Percentiles rank a stretch among this genome's conserved stretches.
Evolutionary conservation across 2,888 invertebrate genomes (phyloP).

Genomic region (Drosophila colorata): DNA sequence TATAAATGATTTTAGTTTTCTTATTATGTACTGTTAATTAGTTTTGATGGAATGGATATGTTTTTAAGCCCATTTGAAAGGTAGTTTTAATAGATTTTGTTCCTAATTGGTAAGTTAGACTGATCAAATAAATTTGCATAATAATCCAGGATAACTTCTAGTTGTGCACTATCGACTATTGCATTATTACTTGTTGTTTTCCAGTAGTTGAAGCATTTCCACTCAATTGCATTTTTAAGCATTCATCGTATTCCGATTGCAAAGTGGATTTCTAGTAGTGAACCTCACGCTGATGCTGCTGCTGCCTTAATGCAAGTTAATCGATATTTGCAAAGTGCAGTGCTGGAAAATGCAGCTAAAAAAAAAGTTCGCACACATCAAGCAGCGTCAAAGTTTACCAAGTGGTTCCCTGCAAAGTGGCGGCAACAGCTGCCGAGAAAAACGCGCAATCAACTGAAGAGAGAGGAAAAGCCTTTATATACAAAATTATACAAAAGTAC

Average conservation of each 20-base stretch:
- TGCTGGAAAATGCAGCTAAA: conserved; percentile 17
- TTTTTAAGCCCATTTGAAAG: background rate
- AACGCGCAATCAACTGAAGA: conserved; percentile 10
- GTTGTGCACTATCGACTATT: background rate
- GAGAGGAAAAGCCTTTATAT: background rate
- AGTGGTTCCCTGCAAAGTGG: conserved; percentile 32
- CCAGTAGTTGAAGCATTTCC: conserved; percentile 44
- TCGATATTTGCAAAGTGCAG: conserved; percentile 54
- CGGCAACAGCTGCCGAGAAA: conserved; percentile 47
- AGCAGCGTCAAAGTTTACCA: conserved; percentile 62
- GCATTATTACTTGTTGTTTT: background rate
- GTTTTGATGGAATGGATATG: no score
- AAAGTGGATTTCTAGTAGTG: conserved; percentile 26
- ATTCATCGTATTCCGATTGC: conserved; percentile 29
- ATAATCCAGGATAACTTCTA: background rate
- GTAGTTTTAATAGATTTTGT: background rate
- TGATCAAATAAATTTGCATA: background rate
- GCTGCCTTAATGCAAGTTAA: conserved; percentile 29
- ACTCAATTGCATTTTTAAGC: conserved; percentile 35
- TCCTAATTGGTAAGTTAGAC: background rate
- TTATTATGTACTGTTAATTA: no score
- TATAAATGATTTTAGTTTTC: no score
- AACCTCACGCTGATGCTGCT: conserved; percentile 9
- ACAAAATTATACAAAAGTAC: conserved; percentile 11
- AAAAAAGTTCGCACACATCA: conserved; percentile 60